These are phyloP conservation scores for Cyrtonyx montezumae DNA, from an alignment of 2,113 vertebrate genomes.

Conservation along the genomic window DNA sequence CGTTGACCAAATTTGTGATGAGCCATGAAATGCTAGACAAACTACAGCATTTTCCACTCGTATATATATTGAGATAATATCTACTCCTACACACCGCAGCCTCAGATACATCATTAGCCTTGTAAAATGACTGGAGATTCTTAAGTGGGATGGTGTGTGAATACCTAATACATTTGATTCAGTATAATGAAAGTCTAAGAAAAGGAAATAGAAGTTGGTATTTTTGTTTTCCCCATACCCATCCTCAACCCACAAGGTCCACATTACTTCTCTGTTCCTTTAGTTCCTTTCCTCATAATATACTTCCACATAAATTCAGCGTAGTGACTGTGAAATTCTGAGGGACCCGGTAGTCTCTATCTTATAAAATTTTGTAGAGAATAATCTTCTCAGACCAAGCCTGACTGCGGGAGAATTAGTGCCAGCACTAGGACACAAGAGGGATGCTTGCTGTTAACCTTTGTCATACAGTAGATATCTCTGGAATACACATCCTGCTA, in stretches of 20 bases:
- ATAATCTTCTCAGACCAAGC: background rate
- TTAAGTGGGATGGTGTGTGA: background rate
- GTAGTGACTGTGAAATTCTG: background rate
- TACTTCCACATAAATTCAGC: background rate
- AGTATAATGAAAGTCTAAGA: background rate
- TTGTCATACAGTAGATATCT: background rate
- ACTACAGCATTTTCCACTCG: background rate
- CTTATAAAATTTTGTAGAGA: background rate
- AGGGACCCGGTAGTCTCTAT: background rate
- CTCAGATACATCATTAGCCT: background rate
- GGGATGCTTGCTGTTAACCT: background rate
- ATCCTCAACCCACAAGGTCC: rapidly evolving
- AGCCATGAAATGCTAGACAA: background rate
- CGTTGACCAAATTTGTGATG: background rate
- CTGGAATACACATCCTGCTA: background rate
- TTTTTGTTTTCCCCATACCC: background rate
- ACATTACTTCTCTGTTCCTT: background rate
- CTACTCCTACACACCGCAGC: background rate
- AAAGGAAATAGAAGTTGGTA: background rate
- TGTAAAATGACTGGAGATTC: background rate
- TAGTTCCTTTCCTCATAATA: background rate
- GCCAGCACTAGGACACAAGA: background rate
- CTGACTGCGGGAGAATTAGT: background rate
- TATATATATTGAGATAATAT: background rate
- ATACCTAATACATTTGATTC: background rate